Evolutionary conservation across 1,140 invertebrate species (phyloP), one percentile per base, ranked within the genome.

Genomic region (Zaprionus gabonicus): DNA sequence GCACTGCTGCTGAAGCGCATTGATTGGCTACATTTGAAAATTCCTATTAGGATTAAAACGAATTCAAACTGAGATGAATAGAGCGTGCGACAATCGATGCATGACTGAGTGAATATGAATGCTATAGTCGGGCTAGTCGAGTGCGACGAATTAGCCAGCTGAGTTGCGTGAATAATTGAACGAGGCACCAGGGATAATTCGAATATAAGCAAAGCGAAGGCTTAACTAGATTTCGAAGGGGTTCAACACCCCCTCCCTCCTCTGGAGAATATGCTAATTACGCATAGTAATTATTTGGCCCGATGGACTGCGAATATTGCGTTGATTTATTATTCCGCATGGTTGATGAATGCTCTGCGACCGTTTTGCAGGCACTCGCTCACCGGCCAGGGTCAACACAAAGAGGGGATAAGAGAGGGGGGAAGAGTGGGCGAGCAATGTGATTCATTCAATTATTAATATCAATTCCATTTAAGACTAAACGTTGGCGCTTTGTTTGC

Each of bases 391-490:
- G 4, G 20, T 56, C 13, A 4, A 23, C n/a, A 25, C 25, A 57
- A 4, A 44, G 20, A 12, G 4, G 13, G 13, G 6, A 34, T 27
- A 23, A n/a, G 15, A n/a, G 10, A 2, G 53, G 28, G 20, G 46
- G n/a, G n/a, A 7, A 15, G 5, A 28, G 6, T 28, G 28, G 15
- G 15, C 17, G 56, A 36, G 56, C 46, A 68, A 82, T 79, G 80
- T 64, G 60, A 41, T 69, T 74, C 71, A 82, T 82, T 82, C 67
- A 82, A 83, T 83, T 82, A 83, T 83, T 66, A 82, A 81, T 88
- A 82, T 83, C 80, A 80, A 70, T 82, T 76, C 76, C 82, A 73
- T 87, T 80, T 70, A 64, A 71, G 80, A 41, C 68, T 69, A 85
- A 85, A 63, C 69, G 80, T 31, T 71, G 36, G 63, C 44, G 28